A percentile compares a stretch with the other conserved stretches of the same genome.
These are phyloP conservation scores for Drosophila anomelani DNA, from an alignment of 2,888 invertebrate species.

Conservation along the genomic window DNA sequence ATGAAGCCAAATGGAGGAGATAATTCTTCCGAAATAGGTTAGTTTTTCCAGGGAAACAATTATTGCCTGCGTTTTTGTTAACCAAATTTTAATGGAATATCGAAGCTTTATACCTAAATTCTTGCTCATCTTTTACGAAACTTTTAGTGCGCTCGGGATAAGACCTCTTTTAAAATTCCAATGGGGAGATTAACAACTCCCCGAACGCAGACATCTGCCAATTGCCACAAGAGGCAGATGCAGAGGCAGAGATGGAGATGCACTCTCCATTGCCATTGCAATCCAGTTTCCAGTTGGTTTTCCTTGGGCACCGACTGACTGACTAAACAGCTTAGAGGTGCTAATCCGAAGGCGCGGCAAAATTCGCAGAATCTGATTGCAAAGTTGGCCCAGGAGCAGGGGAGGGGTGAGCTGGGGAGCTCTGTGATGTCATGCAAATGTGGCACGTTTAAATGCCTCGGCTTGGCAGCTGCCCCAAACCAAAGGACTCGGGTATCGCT, in stretches of 20 bases:
- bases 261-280: slow-evolving; percentile 10
- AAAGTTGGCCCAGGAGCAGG: slow-evolving; percentile 27
- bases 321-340: slow-evolving; percentile 50
- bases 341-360: slow-evolving; percentile 47
- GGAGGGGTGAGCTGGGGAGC: background rate
- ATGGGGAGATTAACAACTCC: slow-evolving; percentile 30
- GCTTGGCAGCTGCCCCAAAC: slow-evolving; percentile 41
- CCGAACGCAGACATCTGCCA: slow-evolving; percentile 35
- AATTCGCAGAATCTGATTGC: slow-evolving; percentile 52
- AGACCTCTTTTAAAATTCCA: slow-evolving; percentile 36
- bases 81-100: background rate
- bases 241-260: background rate
- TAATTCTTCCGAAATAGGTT: slow-evolving; percentile 7
- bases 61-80: background rate
- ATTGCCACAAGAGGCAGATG: slow-evolving; percentile 25
- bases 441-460: slow-evolving; percentile 51
- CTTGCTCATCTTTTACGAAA: background rate
- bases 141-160: slow-evolving; percentile 10
- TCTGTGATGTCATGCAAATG: slow-evolving; percentile 51
- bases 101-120: no score
- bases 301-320: slow-evolving; percentile 16
- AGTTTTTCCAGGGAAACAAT: background rate
- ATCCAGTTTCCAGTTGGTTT: slow-evolving; percentile 6
- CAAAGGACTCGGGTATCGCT: slow-evolving; percentile 32
- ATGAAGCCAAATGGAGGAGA: background rate